Conservation (phyloP, 92 coral and sea anemone species). For the Phenganax marumi region DNA sequence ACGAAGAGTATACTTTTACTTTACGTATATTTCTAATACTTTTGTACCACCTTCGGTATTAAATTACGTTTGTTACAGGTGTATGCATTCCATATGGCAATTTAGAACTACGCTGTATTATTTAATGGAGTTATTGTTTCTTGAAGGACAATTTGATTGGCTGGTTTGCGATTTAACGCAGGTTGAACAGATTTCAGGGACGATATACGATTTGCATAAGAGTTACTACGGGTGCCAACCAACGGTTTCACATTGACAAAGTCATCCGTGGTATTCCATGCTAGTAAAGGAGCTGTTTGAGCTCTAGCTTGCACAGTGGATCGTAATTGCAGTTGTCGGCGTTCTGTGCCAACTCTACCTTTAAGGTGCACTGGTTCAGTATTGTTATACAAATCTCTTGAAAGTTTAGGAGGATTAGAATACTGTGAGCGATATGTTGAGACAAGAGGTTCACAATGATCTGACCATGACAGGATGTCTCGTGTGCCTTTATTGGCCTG, state of each 20-base stretch:
- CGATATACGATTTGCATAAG: constrained; percentile 22
- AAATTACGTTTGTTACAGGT: too few relatives aligned
- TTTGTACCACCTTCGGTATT: too few relatives aligned
- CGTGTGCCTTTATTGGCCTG: constrained; percentile 76
- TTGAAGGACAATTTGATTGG: constrained; percentile 57
- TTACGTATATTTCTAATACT: too few relatives aligned
- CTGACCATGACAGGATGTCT: constrained; percentile 84
- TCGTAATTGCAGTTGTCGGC: constrained; percentile 72
- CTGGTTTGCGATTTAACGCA: constrained; percentile 41
- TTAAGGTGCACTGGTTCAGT: constrained; percentile 82
- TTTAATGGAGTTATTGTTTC: constrained; percentile 82
- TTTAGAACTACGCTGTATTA: constrained; percentile 48
- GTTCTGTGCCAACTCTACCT: constrained; percentile 69
- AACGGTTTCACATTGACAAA: constrained; percentile 72
- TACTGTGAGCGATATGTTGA: constrained; percentile 80
- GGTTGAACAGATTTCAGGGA: constrained; percentile 10
- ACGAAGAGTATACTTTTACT: too few relatives aligned
- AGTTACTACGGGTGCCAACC: constrained; percentile 67
- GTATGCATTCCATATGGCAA: too few relatives aligned
- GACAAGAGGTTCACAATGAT: constrained; percentile 53
- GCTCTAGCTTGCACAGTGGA: constrained; percentile 82
- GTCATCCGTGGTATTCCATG: constrained; percentile 93
- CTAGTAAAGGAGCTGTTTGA: constrained; percentile 66
- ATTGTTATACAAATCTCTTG: constrained; percentile 60
- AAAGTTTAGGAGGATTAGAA: constrained; percentile 19